Evolutionary conservation across 2,797 vertebrate species (phyloP).

Genomic region (Malurus splendens): DNA sequence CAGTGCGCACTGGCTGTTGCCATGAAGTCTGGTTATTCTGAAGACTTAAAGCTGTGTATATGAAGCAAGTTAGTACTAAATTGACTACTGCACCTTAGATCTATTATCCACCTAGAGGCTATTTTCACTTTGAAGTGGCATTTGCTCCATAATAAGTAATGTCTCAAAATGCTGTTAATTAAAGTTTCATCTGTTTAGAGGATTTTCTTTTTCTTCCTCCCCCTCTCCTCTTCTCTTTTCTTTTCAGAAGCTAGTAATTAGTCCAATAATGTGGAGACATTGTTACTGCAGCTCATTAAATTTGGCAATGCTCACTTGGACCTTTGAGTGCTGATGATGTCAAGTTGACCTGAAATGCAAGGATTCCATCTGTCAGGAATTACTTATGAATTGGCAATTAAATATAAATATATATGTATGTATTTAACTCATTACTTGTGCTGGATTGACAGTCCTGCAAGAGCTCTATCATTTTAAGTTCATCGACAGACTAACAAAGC

Average conservation of each 20-base stretch:
- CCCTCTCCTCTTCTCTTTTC: not conserved
- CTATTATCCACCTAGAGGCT: conserved; percentile 42
- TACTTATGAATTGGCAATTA: conserved; percentile 35
- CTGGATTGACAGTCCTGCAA: conserved; percentile 44
- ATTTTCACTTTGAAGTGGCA: conserved; percentile 56
- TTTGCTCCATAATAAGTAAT: conserved; percentile 41
- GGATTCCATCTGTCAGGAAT: conserved; percentile 59
- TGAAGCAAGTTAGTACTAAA: not conserved
- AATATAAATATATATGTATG: not conserved
- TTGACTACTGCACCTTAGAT: conserved; percentile 3
- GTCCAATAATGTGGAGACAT: conserved; percentile 18
- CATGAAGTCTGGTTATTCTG: conserved; percentile 2
- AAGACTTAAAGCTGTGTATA: not conserved
- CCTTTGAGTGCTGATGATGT: conserved; percentile 41
- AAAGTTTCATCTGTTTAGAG: conserved; percentile 61
- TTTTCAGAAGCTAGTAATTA: conserved; percentile 51
- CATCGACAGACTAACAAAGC: conserved; percentile 14
- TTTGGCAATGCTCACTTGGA: conserved; percentile 47
- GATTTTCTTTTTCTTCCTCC: not conserved
- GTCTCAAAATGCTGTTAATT: conserved; percentile 60
- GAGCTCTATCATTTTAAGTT: conserved; percentile 8
- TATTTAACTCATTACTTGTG: conserved; percentile 46
- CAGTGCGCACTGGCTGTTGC: not conserved
- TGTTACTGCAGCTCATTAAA: conserved; percentile 60
- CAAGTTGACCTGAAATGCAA: conserved; percentile 45